phyloP scores from a whole-genome alignment of 1,140 invertebrate species.

The Manduca sexta region DNA sequence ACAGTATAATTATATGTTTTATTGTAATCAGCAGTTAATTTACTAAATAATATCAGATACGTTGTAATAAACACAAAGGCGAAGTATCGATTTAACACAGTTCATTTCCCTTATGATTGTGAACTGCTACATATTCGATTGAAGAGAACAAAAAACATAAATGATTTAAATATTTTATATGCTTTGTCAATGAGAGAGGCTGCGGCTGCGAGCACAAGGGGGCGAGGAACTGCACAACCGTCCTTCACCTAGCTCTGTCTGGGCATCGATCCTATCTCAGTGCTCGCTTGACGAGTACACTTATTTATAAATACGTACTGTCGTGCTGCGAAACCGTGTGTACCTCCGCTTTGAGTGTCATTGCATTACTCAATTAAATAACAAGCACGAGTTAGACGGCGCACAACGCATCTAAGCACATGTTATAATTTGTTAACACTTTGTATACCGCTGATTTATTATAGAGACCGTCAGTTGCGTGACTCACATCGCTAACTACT shows the following conservation, averaged over 20 bases:
- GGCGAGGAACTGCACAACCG: slow-evolving; percentile 53
- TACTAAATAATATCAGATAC: no score
- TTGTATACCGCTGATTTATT: slow-evolving; percentile 29
- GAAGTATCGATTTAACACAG: no score
- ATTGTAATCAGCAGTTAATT: no score
- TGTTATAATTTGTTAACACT: not conserved
- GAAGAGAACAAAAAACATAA: no score
- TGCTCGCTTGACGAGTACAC: slow-evolving; percentile 46
- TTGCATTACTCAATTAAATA: not conserved
- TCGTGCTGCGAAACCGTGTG: slow-evolving; percentile 30
- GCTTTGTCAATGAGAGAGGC: slow-evolving; percentile 20
- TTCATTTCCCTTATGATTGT: no score
- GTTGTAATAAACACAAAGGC: no score
- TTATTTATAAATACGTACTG: slow-evolving; percentile 51
- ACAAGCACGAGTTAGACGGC: slow-evolving; percentile 10
- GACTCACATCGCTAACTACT: slow-evolving; percentile 61
- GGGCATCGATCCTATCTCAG: slow-evolving; percentile 58
- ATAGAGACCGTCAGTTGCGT: slow-evolving; percentile 45
- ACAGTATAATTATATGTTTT: no score
- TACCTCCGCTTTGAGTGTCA: not conserved
- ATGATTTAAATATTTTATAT: no score
- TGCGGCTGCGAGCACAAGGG: slow-evolving; percentile 21
- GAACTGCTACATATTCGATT: no score
- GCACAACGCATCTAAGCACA: slow-evolving; percentile 32
- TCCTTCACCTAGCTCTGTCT: slow-evolving; percentile 64